Base-by-base conservation (phyloP, 1,140 invertebrate species). In the Nebria ingens region DNA sequence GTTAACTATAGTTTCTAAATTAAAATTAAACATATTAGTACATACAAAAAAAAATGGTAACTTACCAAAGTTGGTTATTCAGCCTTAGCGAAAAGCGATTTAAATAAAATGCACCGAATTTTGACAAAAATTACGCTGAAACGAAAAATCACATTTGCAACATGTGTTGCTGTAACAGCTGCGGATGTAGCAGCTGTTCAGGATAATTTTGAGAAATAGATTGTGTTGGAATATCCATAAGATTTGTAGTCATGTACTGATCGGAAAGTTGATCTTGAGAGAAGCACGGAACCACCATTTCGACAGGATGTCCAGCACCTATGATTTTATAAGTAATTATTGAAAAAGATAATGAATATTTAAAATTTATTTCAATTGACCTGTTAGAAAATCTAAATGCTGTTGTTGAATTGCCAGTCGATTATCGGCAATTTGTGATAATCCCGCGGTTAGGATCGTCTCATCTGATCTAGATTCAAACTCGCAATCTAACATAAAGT, bases 101-200 rank as follows among this genome's bases (percentile, higher is more conserved):
- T n/a, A n/a, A n/a, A n/a, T n/a, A n/a, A n/a, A n/a, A n/a, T n/a
- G n/a, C n/a, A n/a, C n/a, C n/a, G n/a, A n/a, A n/a, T n/a, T n/a
- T n/a, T n/a, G n/a, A n/a, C n/a, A n/a, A n/a, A n/a, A n/a, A n/a
- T n/a, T n/a, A n/a, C n/a, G n/a, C 25, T 29, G 25, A 29, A 6
- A 29, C 25, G 25, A 45, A 45, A 45, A 17, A 45, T 45, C 40
- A 45, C 40, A 45, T 45, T 17, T 45, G 40, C 40, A 45, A 17
- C 40, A 45, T 45, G 15, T 45, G 40, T 45, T 45, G 40, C 17
- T 45, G 40, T 17, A 45, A 4, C 15, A 45, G 15, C 15, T 45
- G 40, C 15, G 40, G 40, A 17, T 45, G 40, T 17, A 45, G 15
- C 15, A 45, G 4, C 15, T 45, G 40, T 3, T 45, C 40, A 17